A percentile compares a stretch with the other conserved stretches of the same genome.
phyloP scores from a whole-genome alignment of 2,113 vertebrate species.

The Peromyscus polionotus region DNA sequence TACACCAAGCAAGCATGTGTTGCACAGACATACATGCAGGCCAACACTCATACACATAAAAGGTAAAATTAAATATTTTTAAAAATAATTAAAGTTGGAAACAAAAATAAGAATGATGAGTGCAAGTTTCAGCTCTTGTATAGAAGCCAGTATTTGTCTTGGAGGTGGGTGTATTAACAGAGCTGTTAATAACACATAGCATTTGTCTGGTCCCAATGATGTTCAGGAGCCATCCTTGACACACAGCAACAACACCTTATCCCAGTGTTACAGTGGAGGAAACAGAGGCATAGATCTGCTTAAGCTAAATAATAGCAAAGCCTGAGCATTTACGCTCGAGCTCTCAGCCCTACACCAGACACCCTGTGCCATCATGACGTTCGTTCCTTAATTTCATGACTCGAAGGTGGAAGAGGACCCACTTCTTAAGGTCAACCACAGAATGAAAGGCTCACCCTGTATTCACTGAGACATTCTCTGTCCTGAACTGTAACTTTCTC shows the following conservation, averaged over 20 bases:
- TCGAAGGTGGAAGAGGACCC: neutral
- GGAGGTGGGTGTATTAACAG: neutral
- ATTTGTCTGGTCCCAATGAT: neutral
- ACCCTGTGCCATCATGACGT: neutral
- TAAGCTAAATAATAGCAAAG: neutral
- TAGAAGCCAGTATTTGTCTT: neutral
- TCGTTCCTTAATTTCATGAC: slow-evolving; percentile 6
- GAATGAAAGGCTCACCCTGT: neutral
- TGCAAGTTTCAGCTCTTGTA: neutral
- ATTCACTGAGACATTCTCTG: neutral
- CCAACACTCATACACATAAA: too few species aligned
- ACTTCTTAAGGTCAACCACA: neutral
- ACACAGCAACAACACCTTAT: neutral
- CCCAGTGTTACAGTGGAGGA: neutral
- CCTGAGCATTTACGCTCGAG: neutral
- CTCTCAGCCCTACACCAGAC: neutral
- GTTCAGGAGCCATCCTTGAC: neutral
- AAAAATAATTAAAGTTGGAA: neutral
- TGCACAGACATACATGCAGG: neutral
- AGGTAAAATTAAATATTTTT: neutral
- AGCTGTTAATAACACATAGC: neutral
- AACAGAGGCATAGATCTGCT: neutral
- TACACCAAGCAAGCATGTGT: neutral
- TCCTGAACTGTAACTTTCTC: slow-evolving; percentile 6
- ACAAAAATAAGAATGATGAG: neutral